These are phyloP conservation scores for Limnodromus scolopaceus DNA, from an alignment of 2,797 vertebrate genomes.

Conservation along the genomic window DNA sequence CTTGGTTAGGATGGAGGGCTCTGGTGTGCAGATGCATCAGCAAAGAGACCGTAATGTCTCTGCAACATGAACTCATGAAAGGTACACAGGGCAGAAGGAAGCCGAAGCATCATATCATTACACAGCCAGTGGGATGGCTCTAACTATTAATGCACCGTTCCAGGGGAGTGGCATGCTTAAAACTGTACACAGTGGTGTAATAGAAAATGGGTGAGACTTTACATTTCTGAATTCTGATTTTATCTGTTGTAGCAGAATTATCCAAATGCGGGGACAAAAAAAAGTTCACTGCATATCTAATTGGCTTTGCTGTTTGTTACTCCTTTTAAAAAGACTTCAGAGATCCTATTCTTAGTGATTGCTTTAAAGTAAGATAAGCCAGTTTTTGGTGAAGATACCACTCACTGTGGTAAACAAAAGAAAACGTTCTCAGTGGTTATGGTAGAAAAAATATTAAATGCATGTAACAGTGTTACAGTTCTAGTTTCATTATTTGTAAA, in stretches of 20 bases:
- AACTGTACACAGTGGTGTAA: background rate
- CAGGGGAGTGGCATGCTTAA: background rate
- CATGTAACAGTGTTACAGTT: background rate
- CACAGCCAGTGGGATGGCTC: background rate
- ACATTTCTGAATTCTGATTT: background rate
- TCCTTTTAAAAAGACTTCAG: background rate
- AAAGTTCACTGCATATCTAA: background rate
- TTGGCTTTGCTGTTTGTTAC: background rate
- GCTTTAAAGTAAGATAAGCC: background rate
- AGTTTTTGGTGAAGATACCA: background rate
- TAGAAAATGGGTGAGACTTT: background rate
- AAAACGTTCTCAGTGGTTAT: background rate
- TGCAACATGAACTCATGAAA: background rate
- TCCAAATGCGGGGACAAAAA: background rate
- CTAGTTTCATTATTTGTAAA: background rate
- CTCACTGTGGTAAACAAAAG: background rate
- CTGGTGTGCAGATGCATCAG: background rate
- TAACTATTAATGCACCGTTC: background rate
- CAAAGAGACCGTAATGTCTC: background rate
- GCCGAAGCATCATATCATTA: background rate
- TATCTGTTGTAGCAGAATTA: background rate
- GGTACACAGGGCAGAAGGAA: background rate
- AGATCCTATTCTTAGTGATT: background rate
- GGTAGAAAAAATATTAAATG: background rate
- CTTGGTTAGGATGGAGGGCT: background rate